Evolutionary conservation across 2,888 invertebrate genomes (phyloP), one percentile per base, ranked within the genome.

Genomic region (Dascillus cervinus): DNA sequence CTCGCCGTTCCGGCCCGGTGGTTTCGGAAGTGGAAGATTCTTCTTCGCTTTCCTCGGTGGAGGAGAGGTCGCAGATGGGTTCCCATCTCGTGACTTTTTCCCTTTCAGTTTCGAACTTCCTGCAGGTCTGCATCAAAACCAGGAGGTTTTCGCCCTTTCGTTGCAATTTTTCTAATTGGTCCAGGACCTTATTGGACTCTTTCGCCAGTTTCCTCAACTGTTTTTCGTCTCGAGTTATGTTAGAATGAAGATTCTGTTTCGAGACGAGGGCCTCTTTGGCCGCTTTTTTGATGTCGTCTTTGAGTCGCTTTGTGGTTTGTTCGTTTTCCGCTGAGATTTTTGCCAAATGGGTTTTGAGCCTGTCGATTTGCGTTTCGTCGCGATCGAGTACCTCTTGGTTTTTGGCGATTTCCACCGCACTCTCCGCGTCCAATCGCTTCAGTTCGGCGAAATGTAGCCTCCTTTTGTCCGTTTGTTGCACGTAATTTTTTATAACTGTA

Each of bases 41-140:
- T 13, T 34, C 22, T 13, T 21, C 10, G 14, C 24, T 29, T 6
- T 22, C 22, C 5, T 19, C 19, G 5, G 32, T 12, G n/a, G 48
- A 47, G 13, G 50, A 13, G 46, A 32, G 13, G 25, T 37, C 26
- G 8, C 22, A 34, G 37, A 41, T 4, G 5, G 22, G 15, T 8
- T 11, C 22, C 29, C 36, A 70, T 2, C 68, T 69, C 23, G 69
- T 39, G 10, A 71, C 59, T 47, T 69, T 71, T 55, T 75, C 74
- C 8, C 65, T 58, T 39, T 67, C 66, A 0, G 71, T 73, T 58
- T 76, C 74, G 46, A 67, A 70, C 53, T 73, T 74, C 19, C 70
- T 58, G 41, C 76, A 75, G n/a, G 70, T 59, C 12, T 65, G 63
- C 12, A 68, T 66, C 40, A 76, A 48, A 12, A 68, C 66, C 24